Conservation (phyloP, 2,113 vertebrate genomes). For the Limnothrissa miodon region DNA sequence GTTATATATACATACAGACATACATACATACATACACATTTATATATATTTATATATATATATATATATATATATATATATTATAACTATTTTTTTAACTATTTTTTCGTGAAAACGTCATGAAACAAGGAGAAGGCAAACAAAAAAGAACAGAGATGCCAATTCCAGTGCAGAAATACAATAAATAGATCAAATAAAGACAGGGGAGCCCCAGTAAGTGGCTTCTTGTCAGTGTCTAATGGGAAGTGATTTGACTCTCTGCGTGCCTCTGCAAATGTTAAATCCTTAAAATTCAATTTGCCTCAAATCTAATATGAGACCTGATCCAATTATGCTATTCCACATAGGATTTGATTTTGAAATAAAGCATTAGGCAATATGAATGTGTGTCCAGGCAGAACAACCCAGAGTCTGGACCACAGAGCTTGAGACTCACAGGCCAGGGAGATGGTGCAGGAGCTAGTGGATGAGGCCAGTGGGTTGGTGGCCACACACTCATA, state of each 20-base stretch:
- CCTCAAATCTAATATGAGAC: neutral
- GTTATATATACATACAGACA: too few relatives aligned
- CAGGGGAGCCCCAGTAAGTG: neutral
- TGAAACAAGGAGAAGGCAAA: neutral
- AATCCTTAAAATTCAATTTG: conserved; percentile 7
- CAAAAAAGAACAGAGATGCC: neutral
- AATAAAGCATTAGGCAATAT: neutral
- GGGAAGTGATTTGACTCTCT: neutral
- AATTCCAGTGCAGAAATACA: neutral
- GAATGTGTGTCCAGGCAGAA: neutral
- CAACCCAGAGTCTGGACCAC: neutral
- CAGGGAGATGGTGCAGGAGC: conserved; percentile 84
- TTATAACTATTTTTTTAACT: neutral
- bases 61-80: too few relatives aligned
- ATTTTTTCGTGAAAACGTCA: neutral
- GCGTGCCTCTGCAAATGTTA: neutral
- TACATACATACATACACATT: too few relatives aligned
- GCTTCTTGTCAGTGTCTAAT: neutral
- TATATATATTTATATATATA: too few relatives aligned
- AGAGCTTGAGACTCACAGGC: conserved; percentile 76
- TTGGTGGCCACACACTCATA: conserved; percentile 90
- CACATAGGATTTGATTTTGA: conserved; percentile 1
- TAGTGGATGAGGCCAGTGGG: conserved; percentile 80
- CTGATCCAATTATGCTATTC: neutral
- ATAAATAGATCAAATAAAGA: neutral